Evolutionary conservation across 2,888 invertebrate species (phyloP), one percentile per base, ranked within the genome.

Genomic region (Orthosia gothica): DNA sequence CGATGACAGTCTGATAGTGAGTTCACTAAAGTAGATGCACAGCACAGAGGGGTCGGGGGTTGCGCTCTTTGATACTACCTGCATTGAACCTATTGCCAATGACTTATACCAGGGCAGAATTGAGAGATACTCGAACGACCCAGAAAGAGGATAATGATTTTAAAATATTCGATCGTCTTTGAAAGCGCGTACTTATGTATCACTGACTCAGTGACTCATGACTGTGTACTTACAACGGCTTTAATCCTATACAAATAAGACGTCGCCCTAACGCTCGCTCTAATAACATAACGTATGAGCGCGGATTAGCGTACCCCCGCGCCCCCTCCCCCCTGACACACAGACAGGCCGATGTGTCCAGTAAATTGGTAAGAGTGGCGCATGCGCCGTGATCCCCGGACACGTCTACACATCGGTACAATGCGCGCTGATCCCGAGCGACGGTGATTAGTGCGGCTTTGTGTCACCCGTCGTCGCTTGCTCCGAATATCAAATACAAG

Each of bases 331-430:
- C 16, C 5, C 23, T 32, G 20, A 18, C n/a, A 11, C 1, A 15
- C 49, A 20, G 23, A 57, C 12, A 40, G 40, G 12, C 20, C 55
- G 55, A 45, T 23, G n/a, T 57, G 59, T 40, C 61, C 62, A 66
- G 52, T 81, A 62, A 68, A 77, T 62, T 61, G 18, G 67, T 58
- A 54, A 76, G 52, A 54, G 78, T 55, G 62, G 50, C 32, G 50
- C 65, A 69, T 18, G 57, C 32, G 23, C 70, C 18, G 66, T 70
- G 63, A 73, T 79, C 66, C 63, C 52, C 18, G 26, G 45, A 45
- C 69, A 69, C 65, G 68, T 65, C 45, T 55, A 52, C 68, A 55
- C 11, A 49, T 40, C 40, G 40, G 7, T 18, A 72, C 66, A 23
- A 54, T 18, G 32, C 18, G 54, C 58, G 16, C 16, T 82, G 18